Percentiles rank a stretch among this genome's conserved stretches.
These are phyloP conservation scores for Meiosimyza platycephala DNA, from an alignment of 2,888 invertebrate species.

Conservation along the genomic window DNA sequence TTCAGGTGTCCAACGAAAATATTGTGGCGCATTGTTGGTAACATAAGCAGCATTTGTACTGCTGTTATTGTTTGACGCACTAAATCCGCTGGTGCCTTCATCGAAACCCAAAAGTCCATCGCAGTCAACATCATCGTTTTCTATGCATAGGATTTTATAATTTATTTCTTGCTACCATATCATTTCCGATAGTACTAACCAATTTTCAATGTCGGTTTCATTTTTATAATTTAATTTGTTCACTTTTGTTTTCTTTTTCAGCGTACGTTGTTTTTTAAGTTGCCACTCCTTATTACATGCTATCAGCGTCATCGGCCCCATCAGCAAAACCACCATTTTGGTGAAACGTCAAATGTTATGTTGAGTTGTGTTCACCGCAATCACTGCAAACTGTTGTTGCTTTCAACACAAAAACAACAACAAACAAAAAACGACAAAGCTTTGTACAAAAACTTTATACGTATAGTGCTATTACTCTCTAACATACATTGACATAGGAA, in stretches of 20 bases:
- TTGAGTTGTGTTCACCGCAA: slow-evolving; percentile 29
- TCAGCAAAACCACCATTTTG: slow-evolving; percentile 38
- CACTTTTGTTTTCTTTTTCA: slow-evolving; percentile 7
- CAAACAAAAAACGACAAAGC: neutral
- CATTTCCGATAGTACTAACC: slow-evolving; percentile 17
- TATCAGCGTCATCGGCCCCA: slow-evolving; percentile 23
- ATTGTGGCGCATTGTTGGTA: neutral
- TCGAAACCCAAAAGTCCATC: slow-evolving; percentile 22
- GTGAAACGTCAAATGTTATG: slow-evolving; percentile 36
- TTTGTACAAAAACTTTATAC: too few species aligned
- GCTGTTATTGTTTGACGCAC: slow-evolving; percentile 25
- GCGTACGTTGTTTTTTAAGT: slow-evolving; percentile 27
- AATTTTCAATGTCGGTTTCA: slow-evolving; percentile 29
- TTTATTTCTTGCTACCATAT: slow-evolving; percentile 8
- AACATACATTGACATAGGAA: too few species aligned
- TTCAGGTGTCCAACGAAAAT: slow-evolving; percentile 40
- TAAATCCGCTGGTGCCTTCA: slow-evolving; percentile 17
- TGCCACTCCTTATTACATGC: slow-evolving; percentile 29
- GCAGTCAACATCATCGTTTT: neutral
- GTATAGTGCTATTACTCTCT: too few species aligned
- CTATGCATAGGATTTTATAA: neutral
- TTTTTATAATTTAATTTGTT: slow-evolving; percentile 27
- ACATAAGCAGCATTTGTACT: slow-evolving; percentile 1
- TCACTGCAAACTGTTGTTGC: slow-evolving; percentile 18
- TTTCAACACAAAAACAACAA: slow-evolving; percentile 25